Evolutionary conservation across 2,113 vertebrate species (phyloP).

Genomic region (Phalacrocorax pelagicus): DNA sequence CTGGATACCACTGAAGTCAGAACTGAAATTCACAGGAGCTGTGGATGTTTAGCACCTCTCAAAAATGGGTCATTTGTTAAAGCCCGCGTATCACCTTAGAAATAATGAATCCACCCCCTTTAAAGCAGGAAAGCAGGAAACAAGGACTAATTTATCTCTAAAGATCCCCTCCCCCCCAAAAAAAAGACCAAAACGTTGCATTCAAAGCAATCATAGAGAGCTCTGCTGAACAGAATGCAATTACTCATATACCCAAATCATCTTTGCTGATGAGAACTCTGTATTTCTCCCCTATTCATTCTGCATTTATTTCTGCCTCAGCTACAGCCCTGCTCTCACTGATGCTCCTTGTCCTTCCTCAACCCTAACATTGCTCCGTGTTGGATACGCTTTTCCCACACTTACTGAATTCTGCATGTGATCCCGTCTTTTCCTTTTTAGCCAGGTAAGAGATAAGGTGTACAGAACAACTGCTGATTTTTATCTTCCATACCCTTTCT

Average conservation of each 20-base stretch:
- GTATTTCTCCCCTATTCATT: background rate
- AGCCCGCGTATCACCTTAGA: background rate
- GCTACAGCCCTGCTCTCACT: background rate
- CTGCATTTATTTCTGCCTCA: background rate
- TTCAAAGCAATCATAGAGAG: background rate
- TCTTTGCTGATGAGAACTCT: background rate
- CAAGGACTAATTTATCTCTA: background rate
- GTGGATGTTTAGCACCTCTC: background rate
- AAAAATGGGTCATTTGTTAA: background rate
- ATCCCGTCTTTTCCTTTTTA: background rate
- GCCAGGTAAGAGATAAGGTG: background rate
- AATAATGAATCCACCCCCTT: background rate
- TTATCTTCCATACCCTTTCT: background rate
- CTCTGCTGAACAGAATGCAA: background rate
- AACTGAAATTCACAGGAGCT: background rate
- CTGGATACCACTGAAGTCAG: background rate
- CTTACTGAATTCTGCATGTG: background rate
- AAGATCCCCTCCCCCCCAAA: background rate
- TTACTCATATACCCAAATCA: background rate
- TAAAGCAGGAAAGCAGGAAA: background rate
- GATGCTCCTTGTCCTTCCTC: background rate
- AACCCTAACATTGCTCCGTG: accelerated
- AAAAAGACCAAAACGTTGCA: background rate
- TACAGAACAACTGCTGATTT: background rate
- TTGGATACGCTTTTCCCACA: background rate